phyloP scores from a whole-genome alignment of 1,140 invertebrate species.

The Whitmania pigra region DNA sequence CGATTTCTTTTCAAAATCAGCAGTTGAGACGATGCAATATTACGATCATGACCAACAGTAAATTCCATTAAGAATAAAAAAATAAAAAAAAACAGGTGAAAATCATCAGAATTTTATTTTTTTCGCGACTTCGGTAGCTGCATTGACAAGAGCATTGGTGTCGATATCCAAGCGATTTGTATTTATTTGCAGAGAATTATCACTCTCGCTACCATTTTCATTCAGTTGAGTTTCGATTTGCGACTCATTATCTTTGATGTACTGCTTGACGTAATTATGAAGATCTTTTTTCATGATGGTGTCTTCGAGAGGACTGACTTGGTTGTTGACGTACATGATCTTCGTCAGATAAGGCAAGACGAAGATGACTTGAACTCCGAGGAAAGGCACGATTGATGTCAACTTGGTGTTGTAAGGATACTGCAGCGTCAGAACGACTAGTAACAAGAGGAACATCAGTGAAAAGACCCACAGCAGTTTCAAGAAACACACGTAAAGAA shows the following conservation, averaged over 20 bases:
- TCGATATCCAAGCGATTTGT: no score
- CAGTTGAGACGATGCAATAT: no score
- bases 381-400: conserved; percentile 12
- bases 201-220: no score
- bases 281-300: conserved; percentile 9
- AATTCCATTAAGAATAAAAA: no score
- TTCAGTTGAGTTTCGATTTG: no score
- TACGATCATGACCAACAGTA: no score
- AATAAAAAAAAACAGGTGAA: no score
- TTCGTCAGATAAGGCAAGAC: conserved; percentile 5
- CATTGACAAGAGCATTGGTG: no score
- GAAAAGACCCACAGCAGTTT: not conserved
- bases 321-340: conserved; percentile 15
- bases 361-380: conserved; percentile 20
- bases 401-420: conserved; percentile 14
- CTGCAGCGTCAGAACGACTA: conserved; percentile 19
- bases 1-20: no score
- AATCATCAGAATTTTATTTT: no score
- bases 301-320: conserved; percentile 11
- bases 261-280: conserved; percentile 6
- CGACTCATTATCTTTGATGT: conserved; percentile 5
- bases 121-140: no score
- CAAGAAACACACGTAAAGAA: conserved; percentile 10
- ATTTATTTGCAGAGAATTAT: no score
- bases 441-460: not conserved